Base-by-base conservation (phyloP, 1,140 invertebrate species). In the Orius laevigatus region DNA sequence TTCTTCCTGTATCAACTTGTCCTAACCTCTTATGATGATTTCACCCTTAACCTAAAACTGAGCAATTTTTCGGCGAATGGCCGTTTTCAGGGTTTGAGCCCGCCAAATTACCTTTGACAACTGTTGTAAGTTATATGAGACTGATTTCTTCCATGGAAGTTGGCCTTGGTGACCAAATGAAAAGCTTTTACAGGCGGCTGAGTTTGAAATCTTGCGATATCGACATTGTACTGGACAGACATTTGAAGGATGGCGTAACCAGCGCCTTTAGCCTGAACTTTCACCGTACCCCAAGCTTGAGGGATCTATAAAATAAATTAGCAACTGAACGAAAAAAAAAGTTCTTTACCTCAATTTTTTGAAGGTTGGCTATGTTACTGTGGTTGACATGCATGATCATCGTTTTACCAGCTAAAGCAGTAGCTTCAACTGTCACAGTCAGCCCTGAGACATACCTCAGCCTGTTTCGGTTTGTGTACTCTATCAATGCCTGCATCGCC, bases 221-320 rank as follows among this genome's bases (percentile, higher is more conserved):
- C 90, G 19, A 96, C 88, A 67, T 94, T 92, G 62, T 94, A 93
- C 59, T 90, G 84, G n/a, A 92, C 86, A 40, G 83, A 81, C 76
- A 95, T 80, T 68, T 96, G 88, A 35, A 92, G 68, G 55, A 93
- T 81, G 2, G 90, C 90, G 62, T 84, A 85, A 15, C 92, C 92
- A 12, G 85, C 81, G 50, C 92, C 92, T 61, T 81, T 81, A 0
- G 84, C 89, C 58, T 85, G 76, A 1, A 94, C 80, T 62, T 86
- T 85, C 1, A 94, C 82, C 9, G 84, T 89, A 54, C 91, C 91
- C 81, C 84, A 95, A 43, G 89, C 87, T 63, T 86, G 76, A 1
- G 86, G 84, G 62, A 92, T 88, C 79, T 85, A 51, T 50, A 46
- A 31, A 46, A 50, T 11, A 18, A 50, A 34, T 31, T 43, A 39